phyloP scores from a whole-genome alignment of 2,888 invertebrate species.

The Epinotia demarniana region DNA sequence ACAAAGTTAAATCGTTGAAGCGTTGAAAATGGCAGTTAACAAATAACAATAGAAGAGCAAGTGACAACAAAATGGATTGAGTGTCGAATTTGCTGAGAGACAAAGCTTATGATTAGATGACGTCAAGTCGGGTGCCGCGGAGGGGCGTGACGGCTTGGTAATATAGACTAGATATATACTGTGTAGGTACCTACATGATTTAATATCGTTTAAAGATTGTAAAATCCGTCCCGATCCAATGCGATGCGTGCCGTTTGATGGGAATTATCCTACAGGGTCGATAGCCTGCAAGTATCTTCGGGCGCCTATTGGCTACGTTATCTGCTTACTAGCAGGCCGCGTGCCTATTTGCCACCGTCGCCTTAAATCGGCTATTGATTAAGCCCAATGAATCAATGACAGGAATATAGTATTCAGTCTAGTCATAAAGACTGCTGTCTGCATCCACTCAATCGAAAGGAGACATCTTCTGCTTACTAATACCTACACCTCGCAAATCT shows the following conservation, averaged over 20 bases:
- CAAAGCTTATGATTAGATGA: slow-evolving; percentile 57
- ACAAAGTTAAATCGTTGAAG: slow-evolving; percentile 9
- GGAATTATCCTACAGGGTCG: neutral
- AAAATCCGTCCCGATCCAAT: too few species aligned
- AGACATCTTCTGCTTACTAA: too few species aligned
- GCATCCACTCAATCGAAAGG: slow-evolving; percentile 68
- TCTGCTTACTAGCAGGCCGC: too few species aligned
- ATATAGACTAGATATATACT: too few species aligned
- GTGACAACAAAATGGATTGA: slow-evolving; percentile 35
- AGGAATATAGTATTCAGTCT: slow-evolving; percentile 46
- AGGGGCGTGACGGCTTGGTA: slow-evolving; percentile 59
- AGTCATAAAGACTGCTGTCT: slow-evolving; percentile 71
- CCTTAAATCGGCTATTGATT: neutral
- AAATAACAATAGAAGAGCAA: slow-evolving; percentile 13
- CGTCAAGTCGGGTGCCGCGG: slow-evolving; percentile 58
- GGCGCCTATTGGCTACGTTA: too few species aligned
- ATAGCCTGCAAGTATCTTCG: neutral
- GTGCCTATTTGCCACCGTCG: too few species aligned
- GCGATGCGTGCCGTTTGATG: too few species aligned
- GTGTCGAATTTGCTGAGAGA: slow-evolving; percentile 35
- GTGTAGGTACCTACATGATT: too few species aligned
- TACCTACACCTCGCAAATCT: too few species aligned
- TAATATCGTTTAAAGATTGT: too few species aligned
- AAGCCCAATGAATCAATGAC: too few species aligned
- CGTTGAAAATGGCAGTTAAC: slow-evolving; percentile 23